Conservation (phyloP, 2,888 invertebrate genomes). For the Chouioia cunea region DNA sequence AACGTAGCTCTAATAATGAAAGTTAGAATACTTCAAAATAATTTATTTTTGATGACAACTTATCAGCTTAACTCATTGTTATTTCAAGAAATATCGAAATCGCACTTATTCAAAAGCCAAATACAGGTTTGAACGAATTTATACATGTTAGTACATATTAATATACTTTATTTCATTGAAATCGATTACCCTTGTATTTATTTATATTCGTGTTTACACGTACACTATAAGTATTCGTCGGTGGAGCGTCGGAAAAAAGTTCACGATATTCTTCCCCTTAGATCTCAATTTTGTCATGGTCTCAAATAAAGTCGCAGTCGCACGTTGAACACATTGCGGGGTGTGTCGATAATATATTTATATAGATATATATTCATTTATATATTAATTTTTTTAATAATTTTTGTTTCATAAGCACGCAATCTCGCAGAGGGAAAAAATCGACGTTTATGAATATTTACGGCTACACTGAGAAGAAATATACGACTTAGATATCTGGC, state of each 20-base stretch:
- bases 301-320: no score
- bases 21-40: no score
- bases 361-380: constrained; percentile 13
- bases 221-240: constrained; percentile 28
- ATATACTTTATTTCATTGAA: constrained; percentile 17
- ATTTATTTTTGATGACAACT: no score
- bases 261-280: constrained; percentile 18
- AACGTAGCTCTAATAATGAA: no score
- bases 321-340: constrained; percentile 47
- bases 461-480: constrained; percentile 41
- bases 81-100: no score
- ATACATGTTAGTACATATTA: constrained; percentile 4
- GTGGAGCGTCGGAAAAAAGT: constrained; percentile 12
- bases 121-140: background rate
- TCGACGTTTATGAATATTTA: constrained; percentile 4
- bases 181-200: constrained; percentile 7
- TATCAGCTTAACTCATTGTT: no score
- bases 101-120: constrained; percentile 3
- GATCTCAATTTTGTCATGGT: background rate
- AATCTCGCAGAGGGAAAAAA: constrained; percentile 33
- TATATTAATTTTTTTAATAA: constrained; percentile 15
- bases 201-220: background rate
- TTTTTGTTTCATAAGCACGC: constrained; percentile 30
- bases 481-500: constrained; percentile 16
- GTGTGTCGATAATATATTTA: constrained; percentile 25